phyloP scores from a whole-genome alignment of 1,140 invertebrate species.

The Listronotus oregonensis region DNA sequence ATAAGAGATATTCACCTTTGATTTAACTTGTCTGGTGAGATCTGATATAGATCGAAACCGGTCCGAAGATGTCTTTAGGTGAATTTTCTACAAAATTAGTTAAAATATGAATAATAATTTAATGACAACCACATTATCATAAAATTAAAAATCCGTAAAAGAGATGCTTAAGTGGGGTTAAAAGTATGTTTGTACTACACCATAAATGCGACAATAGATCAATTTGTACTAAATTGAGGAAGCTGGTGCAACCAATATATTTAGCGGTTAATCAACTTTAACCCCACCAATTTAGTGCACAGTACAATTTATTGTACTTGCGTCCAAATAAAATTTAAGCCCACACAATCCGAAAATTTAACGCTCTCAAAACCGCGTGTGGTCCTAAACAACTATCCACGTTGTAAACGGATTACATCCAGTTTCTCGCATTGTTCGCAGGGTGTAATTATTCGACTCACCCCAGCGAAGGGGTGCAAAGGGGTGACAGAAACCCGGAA shows the following conservation, averaged over 20 bases:
- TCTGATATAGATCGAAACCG: no score
- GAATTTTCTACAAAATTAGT: no score
- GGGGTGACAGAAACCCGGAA: conserved; percentile 28
- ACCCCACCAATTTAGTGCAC: conserved; percentile 2
- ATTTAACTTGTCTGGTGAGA: no score
- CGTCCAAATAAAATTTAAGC: conserved; percentile 8
- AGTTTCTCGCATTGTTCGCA: conserved; percentile 34
- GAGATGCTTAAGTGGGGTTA: no score
- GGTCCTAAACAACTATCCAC: conserved; percentile 33
- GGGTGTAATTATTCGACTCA: conserved; percentile 28
- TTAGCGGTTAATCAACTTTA: neutral
- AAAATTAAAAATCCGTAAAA: no score
- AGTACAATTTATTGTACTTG: conserved; percentile 10
- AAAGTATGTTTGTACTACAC: no score
- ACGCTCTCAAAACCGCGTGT: conserved; percentile 31
- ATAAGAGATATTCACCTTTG: no score
- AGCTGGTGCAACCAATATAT: neutral
- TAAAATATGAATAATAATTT: no score
- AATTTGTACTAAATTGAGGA: no score
- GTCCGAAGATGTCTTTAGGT: no score
- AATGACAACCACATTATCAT: no score
- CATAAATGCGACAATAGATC: no score
- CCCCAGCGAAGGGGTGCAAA: neutral
- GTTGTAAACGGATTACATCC: conserved; percentile 33
- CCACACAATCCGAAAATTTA: conserved; percentile 33